Percentiles rank a stretch among this genome's conserved stretches.
Evolutionary conservation across 1,140 invertebrate genomes (phyloP).

Genomic region (Papilio dardanus): DNA sequence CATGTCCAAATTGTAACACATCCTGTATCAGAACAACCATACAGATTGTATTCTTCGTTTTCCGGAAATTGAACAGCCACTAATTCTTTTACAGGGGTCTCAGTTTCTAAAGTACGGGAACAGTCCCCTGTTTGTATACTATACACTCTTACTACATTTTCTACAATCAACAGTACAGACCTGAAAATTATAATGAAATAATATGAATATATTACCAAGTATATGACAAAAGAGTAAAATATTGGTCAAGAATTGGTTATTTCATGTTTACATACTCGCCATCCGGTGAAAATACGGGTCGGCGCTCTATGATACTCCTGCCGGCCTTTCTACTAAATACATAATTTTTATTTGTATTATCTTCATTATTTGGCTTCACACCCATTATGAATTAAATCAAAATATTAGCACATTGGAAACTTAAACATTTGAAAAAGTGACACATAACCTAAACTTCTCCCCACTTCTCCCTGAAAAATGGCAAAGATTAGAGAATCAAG

Average conservation of each 20-base stretch:
- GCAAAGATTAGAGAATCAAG: neutral
- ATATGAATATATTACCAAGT: too few relatives aligned
- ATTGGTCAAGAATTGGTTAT: neutral
- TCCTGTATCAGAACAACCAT: slow-evolving; percentile 72
- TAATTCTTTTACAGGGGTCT: slow-evolving; percentile 54
- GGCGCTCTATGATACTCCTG: slow-evolving; percentile 76
- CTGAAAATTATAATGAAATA: slow-evolving; percentile 51
- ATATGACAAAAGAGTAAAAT: neutral
- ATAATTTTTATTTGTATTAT: slow-evolving; percentile 56
- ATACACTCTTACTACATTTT: slow-evolving; percentile 73
- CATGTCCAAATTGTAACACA: slow-evolving; percentile 75
- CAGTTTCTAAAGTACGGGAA: slow-evolving; percentile 67
- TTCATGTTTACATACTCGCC: slow-evolving; percentile 67
- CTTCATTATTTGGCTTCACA: slow-evolving; percentile 51
- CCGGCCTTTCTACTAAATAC: slow-evolving; percentile 73
- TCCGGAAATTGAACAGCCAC: slow-evolving; percentile 66
- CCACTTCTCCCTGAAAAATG: neutral
- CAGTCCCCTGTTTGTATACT: slow-evolving; percentile 74
- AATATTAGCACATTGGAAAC: slow-evolving; percentile 35
- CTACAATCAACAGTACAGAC: slow-evolving; percentile 71
- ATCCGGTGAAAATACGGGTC: slow-evolving; percentile 76
- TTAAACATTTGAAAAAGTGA: slow-evolving; percentile 31
- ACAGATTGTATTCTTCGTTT: slow-evolving; percentile 73
- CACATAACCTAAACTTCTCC: slow-evolving; percentile 60
- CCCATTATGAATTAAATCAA: slow-evolving; percentile 51